phyloP scores from a whole-genome alignment of 1,140 invertebrate genomes.

The Ladona fulva region DNA sequence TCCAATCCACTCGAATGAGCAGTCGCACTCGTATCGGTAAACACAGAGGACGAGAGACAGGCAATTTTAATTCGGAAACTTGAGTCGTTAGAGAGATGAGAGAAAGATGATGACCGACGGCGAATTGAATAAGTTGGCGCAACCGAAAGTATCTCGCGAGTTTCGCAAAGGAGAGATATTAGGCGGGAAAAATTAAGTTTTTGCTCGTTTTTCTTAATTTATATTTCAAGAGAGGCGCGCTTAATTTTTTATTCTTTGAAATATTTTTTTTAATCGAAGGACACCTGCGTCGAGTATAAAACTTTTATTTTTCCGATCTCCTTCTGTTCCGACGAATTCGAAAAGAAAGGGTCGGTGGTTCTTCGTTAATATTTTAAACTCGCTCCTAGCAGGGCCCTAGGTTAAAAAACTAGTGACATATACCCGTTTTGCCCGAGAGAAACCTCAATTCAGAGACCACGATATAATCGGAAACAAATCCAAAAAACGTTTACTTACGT shows the following conservation, averaged over 20 bases:
- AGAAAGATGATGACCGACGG: too few relatives aligned
- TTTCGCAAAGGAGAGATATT: too few relatives aligned
- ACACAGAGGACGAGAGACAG: too few relatives aligned
- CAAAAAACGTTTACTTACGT: not conserved
- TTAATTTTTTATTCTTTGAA: constrained; percentile 1
- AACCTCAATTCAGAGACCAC: constrained; percentile 8
- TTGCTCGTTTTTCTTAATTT: not conserved
- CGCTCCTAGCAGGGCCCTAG: not conserved
- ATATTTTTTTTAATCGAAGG: constrained; percentile 10
- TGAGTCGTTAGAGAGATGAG: too few relatives aligned
- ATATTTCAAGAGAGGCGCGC: not conserved
- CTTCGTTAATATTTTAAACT: not conserved
- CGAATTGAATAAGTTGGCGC: too few relatives aligned
- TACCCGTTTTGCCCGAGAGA: constrained; percentile 6
- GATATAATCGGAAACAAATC: not conserved
- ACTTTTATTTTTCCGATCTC: not conserved
- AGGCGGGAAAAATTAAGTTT: too few relatives aligned
- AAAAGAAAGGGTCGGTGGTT: not conserved
- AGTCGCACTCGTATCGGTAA: too few relatives aligned
- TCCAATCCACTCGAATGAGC: too few relatives aligned
- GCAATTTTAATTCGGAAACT: too few relatives aligned
- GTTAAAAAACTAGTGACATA: constrained; percentile 2
- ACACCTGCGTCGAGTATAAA: not conserved
- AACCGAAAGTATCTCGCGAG: too few relatives aligned
- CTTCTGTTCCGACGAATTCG: not conserved